These are phyloP conservation scores for Drosophila virilis DNA, from an alignment of 1,140 invertebrate genomes.

Conservation along the genomic window DNA sequence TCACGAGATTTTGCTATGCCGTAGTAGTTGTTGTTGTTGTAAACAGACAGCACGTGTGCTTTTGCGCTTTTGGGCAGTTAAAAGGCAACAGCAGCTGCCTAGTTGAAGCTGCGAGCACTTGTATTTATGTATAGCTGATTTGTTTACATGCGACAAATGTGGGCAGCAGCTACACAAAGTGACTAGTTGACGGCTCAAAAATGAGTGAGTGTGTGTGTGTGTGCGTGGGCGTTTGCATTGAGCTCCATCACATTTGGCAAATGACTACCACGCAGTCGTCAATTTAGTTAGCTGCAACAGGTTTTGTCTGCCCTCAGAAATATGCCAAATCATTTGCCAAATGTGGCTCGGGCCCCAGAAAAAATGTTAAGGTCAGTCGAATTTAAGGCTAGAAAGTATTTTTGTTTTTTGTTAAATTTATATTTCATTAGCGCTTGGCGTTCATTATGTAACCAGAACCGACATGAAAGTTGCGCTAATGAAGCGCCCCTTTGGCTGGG, in stretches of 20 bases:
- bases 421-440: constrained; percentile 23
- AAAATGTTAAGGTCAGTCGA: constrained; percentile 52
- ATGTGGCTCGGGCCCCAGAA: constrained; percentile 15
- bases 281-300: constrained; percentile 26
- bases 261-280: constrained; percentile 32
- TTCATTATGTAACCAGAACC: constrained; percentile 75
- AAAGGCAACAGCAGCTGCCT: constrained; percentile 21
- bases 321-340: constrained; percentile 62
- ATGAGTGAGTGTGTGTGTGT: constrained; percentile 12
- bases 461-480: constrained; percentile 69
- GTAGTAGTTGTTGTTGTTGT: constrained; percentile 14
- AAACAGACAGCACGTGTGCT: constrained; percentile 45
- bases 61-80: constrained; percentile 24
- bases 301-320: constrained; percentile 27
- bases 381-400: constrained; percentile 69
- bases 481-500: constrained; percentile 48
- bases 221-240: constrained; percentile 21
- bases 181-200: constrained; percentile 13
- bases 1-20: constrained; percentile 58
- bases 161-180: constrained; percentile 32
- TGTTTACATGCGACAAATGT: constrained; percentile 47
- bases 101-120: not conserved
- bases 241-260: constrained; percentile 34
- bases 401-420: constrained; percentile 44
- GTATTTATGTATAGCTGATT: constrained; percentile 42